These are phyloP conservation scores for Setophaga coronata DNA, from an alignment of 2,113 vertebrate species.

Conservation along the genomic window DNA sequence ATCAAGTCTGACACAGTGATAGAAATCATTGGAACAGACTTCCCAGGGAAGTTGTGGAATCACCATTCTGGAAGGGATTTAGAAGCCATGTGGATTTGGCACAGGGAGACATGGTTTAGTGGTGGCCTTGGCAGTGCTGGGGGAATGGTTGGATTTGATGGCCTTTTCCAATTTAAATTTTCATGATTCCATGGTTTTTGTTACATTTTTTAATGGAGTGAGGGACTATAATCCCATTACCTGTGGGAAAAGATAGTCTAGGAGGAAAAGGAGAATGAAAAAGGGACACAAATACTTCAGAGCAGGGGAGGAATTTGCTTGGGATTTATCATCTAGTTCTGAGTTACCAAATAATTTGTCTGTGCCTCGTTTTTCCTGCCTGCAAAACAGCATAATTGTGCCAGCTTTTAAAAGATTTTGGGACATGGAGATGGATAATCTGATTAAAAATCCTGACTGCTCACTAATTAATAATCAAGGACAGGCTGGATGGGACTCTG, in stretches of 20 bases:
- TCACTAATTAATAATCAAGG: neutral
- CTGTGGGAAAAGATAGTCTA: neutral
- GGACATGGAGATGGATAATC: neutral
- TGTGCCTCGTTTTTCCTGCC: neutral
- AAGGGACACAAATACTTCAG: neutral
- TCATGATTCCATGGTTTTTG: neutral
- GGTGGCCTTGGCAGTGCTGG: neutral
- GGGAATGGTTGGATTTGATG: neutral
- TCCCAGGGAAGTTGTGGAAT: neutral
- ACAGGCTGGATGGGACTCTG: neutral
- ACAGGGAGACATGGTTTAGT: rapidly evolving
- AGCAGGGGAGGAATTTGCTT: neutral
- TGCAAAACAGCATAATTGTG: neutral
- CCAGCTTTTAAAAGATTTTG: neutral
- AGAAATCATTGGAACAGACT: neutral
- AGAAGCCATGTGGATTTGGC: neutral
- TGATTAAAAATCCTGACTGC: neutral
- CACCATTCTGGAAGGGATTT: neutral
- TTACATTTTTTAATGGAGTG: neutral
- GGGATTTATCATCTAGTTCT: neutral
- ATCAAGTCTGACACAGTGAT: neutral
- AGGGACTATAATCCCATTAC: neutral
- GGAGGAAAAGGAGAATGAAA: neutral
- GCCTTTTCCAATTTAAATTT: neutral
- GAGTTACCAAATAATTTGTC: neutral